phyloP scores from a whole-genome alignment of 2,797 vertebrate genomes.

The Pampus argenteus region DNA sequence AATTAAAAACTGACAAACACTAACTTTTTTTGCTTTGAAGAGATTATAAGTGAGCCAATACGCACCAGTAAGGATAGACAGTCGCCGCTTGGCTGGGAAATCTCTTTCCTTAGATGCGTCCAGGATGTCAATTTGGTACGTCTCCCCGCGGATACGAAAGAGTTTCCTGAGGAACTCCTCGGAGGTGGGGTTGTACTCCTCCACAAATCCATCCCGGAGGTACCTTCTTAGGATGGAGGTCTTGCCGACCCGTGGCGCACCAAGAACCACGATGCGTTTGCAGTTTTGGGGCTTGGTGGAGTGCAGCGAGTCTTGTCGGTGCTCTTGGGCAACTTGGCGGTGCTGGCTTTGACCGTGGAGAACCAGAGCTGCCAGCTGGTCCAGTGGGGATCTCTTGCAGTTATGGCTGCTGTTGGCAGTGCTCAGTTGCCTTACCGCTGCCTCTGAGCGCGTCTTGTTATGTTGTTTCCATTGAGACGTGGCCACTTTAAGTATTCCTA shows the following conservation, averaged over 20 bases:
- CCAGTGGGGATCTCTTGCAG: constrained; percentile 72
- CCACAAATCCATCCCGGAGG: constrained; percentile 83
- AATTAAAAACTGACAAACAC: background rate
- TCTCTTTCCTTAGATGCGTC: constrained; percentile 84
- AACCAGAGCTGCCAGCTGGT: constrained; percentile 77
- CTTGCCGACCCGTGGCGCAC: constrained; percentile 85
- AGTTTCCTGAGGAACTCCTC: constrained; percentile 86
- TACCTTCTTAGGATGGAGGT: constrained; percentile 85
- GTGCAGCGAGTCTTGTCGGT: constrained; percentile 30
- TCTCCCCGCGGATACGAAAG: constrained; percentile 84
- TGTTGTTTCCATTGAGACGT: constrained; percentile 82
- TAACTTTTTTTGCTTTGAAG: background rate
- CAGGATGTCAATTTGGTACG: constrained; percentile 85
- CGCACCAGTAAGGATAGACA: constrained; percentile 87
- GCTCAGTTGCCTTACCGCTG: constrained; percentile 40
- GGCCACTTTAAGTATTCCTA: constrained; percentile 80
- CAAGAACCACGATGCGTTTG: constrained; percentile 85
- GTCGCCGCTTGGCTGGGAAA: constrained; percentile 84
- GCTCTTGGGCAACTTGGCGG: constrained; percentile 56
- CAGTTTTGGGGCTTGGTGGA: constrained; percentile 82
- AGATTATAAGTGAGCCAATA: constrained; percentile 7
- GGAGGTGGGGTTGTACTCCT: constrained; percentile 83
- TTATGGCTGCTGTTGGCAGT: constrained; percentile 34
- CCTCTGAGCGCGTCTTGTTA: constrained; percentile 67
- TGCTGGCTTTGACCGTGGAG: constrained; percentile 70